Evolutionary conservation across 2,888 invertebrate genomes (phyloP), one percentile per base, ranked within the genome.

Genomic region (Drosophila lacicola): DNA sequence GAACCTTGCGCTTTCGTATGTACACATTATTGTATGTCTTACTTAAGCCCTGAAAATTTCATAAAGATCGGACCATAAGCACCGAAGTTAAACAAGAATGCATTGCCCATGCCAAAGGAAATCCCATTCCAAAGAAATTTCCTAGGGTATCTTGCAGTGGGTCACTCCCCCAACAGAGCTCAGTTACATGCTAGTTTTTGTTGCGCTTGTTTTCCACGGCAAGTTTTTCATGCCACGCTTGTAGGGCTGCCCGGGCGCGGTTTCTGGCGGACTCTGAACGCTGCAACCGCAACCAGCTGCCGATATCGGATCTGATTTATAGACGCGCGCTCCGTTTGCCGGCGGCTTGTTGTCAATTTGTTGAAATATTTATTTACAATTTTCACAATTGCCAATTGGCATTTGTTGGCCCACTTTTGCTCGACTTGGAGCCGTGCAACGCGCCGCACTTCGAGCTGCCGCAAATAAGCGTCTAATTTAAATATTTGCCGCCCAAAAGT

Each of bases 341-440:
- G 70, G 66, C 71, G 70, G 66, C 70, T 76, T 67, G 61, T 82
- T 71, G 70, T 82, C 90, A 79, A 29, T 76, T 80, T 90, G 84
- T 72, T 83, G 70, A 88, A 87, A 88, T 90, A 90, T 90, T 89
- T 87, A 90, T 90, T 90, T 85, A 88, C 90, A 83, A 90, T 87
- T 90, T 90, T 88, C 80, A 80, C 89, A 90, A 90, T 83, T 88
- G 90, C 65, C 90, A 80, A 54, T 61, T 70, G 74, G 29, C 29
- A 29, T 8, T 57, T 66, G 66, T 61, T 80, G 89, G 41, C 72
- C 89, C 60, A 84, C 82, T 89, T 89, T 87, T 84, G 68, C 78
- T 6, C 6, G 10, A n/a, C n/a, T n/a, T 37, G 3, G 6, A 14
- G 37, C 36, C 33, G 33, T 33, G 5, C 9, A 33, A 33, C 33